These are phyloP conservation scores for Standfussiana lucernea DNA, from an alignment of 2,888 invertebrate genomes.

Conservation along the genomic window DNA sequence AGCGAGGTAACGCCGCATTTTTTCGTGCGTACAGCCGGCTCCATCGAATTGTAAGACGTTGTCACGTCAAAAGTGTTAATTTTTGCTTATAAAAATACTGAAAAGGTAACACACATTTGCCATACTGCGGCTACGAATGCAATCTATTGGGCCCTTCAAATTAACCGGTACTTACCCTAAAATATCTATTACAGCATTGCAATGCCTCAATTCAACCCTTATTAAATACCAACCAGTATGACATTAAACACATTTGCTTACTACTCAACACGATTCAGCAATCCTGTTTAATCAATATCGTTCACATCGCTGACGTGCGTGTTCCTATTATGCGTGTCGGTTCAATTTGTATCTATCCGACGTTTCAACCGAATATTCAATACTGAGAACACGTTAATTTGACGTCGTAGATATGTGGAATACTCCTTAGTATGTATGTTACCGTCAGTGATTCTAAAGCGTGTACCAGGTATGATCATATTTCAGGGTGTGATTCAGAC, in stretches of 20 bases:
- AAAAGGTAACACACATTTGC: no score
- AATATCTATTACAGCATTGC: not conserved
- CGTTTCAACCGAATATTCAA: conserved; percentile 30
- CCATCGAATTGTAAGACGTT: no score
- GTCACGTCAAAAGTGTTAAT: no score
- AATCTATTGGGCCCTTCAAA: not conserved
- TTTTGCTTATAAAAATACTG: no score
- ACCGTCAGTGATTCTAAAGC: not conserved
- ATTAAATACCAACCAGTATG: conserved; percentile 4
- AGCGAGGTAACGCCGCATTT: no score
- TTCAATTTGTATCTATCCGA: conserved; percentile 53
- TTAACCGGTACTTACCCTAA: not conserved
- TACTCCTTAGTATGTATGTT: not conserved
- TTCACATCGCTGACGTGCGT: conserved; percentile 37
- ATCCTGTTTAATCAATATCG: conserved; percentile 49
- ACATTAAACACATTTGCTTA: conserved; percentile 31
- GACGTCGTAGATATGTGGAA: not conserved
- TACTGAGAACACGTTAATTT: conserved; percentile 27
- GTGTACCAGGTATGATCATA: not conserved
- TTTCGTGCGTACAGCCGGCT: no score
- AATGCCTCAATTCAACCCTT: conserved; percentile 15
- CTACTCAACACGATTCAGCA: conserved; percentile 37
- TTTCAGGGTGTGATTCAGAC: no score
- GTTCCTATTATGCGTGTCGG: conserved; percentile 41
- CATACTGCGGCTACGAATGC: not conserved